Evolutionary conservation across 2,888 invertebrate species (phyloP), one percentile per base, ranked within the genome.

Genomic region (Tanaodytes sp.): DNA sequence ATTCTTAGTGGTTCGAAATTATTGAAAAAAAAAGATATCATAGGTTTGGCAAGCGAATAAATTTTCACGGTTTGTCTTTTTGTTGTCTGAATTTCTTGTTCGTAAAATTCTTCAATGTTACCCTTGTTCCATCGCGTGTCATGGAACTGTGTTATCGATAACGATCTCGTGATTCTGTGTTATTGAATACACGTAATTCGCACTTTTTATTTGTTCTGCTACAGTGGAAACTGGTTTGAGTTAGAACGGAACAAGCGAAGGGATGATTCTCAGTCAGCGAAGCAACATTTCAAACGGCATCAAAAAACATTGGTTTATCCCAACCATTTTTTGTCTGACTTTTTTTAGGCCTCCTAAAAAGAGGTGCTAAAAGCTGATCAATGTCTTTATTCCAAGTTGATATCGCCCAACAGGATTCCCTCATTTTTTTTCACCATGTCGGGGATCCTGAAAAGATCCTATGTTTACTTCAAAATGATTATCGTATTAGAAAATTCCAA

Each of bases 141-240:
- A 48, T 42, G 18, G 46, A 23, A 37, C 20, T 42, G 27, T n/a
- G 19, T 39, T 59, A 66, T 48, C 31, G 54, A 59, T 54, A 45
- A 43, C 20, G 36, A 51, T 66, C 63, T 63, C 68, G 58, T 58
- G 62, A 62, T 63, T 51, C 27, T 18, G 23, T 11, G 58, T 54
- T 23, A 68, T 63, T 62, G 51, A 43, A 58, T 40, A 40, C n/a
- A 23, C 43, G 57, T 57, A 68, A 68, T 62, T 61, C 55, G 39
- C 37, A 33, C 11, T 39, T 49, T 45, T 43, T 49, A n/a, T 68
- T 36, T 39, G 30, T 57, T 43, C 36, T 54, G 36, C 19, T 31
- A 16, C 37, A 31, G 15, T 14, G 4, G 20, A 19, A 68, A 68
- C 62, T 52, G 62, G 68, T 62, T 68, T 48, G n/a, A 33, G 39